Evolutionary conservation across 2,797 vertebrate species (phyloP).

Genomic region (Oryzias sinensis): DNA sequence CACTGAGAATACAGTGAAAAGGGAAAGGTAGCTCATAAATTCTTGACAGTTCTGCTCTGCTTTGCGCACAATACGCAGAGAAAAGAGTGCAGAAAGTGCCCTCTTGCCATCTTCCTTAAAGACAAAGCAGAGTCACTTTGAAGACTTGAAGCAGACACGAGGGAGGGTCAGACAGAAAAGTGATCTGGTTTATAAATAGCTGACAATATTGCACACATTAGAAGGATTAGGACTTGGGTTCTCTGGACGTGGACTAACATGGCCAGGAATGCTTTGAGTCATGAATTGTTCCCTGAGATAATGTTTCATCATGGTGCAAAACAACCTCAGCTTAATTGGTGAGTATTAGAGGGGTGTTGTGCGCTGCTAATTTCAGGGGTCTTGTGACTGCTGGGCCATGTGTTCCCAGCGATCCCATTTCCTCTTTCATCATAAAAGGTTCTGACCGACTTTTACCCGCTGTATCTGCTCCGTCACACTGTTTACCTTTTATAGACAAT

Average conservation of each 20-base stretch:
- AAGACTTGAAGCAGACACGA: conserved; percentile 41
- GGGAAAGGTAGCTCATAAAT: conserved; percentile 50
- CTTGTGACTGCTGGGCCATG: conserved; percentile 85
- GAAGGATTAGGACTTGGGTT: conserved; percentile 88
- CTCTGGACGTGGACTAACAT: conserved; percentile 88
- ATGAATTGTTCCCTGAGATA: conserved; percentile 98
- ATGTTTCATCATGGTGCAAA: conserved; percentile 92
- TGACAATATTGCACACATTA: conserved; percentile 94
- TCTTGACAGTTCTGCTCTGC: conserved; percentile 41
- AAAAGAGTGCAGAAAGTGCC: conserved; percentile 1
- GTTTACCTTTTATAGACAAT: conserved; percentile 86
- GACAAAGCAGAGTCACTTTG: conserved; percentile 78
- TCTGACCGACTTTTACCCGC: conserved; percentile 76
- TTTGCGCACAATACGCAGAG: conserved; percentile 67
- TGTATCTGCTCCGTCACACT: conserved; percentile 70
- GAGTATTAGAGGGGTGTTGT: conserved; percentile 80
- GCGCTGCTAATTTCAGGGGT: conserved; percentile 79
- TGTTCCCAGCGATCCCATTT: conserved; percentile 87
- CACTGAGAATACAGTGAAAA: conserved; percentile 40
- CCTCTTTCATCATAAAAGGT: conserved; percentile 80
- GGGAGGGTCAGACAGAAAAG: conserved; percentile 55
- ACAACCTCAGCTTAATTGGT: conserved; percentile 90
- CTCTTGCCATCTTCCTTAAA: conserved; percentile 46
- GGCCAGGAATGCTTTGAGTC: conserved; percentile 96
- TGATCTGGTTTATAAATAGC: conserved; percentile 88